Percentiles rank a stretch among this genome's conserved stretches.
phyloP scores from a whole-genome alignment of 2,113 vertebrate genomes.

The Hirundichthys speculiger region DNA sequence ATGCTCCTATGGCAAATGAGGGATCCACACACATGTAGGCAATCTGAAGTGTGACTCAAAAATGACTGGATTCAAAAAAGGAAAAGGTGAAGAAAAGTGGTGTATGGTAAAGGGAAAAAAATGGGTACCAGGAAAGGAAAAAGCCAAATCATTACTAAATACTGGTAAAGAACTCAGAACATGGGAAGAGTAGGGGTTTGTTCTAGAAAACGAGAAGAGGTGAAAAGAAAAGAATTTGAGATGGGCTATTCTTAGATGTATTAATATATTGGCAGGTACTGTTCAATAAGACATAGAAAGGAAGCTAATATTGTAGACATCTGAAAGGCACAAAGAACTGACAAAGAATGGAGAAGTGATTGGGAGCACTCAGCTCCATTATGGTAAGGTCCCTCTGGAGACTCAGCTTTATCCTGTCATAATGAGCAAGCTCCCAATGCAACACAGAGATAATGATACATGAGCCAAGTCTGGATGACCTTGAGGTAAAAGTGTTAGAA shows the following conservation, averaged over 20 bases:
- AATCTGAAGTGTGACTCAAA: constrained; percentile 59
- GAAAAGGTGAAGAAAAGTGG: constrained; percentile 37
- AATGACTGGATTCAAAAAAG: constrained; percentile 72
- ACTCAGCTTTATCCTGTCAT: constrained; percentile 46
- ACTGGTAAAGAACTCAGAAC: constrained; percentile 21
- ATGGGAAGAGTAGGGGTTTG: background rate
- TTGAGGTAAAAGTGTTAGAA: constrained; percentile 33
- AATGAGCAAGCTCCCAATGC: constrained; percentile 47
- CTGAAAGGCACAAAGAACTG: constrained; percentile 21
- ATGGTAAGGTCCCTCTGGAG: constrained; percentile 41
- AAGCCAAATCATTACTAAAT: constrained; percentile 32
- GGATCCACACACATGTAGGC: constrained; percentile 18
- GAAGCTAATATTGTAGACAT: background rate
- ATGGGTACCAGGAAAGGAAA: constrained; percentile 10
- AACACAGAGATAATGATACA: constrained; percentile 60
- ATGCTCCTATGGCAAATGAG: constrained; percentile 55
- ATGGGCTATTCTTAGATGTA: background rate
- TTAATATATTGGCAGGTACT: constrained; percentile 14
- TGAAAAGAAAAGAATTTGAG: background rate
- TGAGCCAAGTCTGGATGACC: constrained; percentile 27
- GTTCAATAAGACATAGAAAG: background rate
- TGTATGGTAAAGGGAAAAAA: constrained; percentile 23
- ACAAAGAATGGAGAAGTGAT: constrained; percentile 5
- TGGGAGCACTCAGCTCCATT: constrained; percentile 50
- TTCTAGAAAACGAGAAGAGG: constrained; percentile 1